Evolutionary conservation across 2,797 vertebrate genomes (phyloP).

Genomic region (Bradypus variegatus): DNA sequence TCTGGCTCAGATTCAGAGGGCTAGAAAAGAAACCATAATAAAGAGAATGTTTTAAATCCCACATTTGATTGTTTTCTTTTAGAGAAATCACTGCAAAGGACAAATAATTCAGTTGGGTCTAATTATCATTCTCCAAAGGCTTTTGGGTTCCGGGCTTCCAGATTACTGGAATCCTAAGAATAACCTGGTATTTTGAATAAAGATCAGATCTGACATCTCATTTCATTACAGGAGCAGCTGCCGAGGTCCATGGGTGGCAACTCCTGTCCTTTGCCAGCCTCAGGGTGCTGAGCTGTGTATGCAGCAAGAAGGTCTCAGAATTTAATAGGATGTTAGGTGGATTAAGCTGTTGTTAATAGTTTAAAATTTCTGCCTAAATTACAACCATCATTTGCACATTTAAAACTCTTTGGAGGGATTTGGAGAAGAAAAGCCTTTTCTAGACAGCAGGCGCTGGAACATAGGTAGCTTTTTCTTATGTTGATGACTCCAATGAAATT

Average conservation of each 20-base stretch:
- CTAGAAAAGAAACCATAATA: neutral
- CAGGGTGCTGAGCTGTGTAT: neutral
- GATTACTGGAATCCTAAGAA: constrained; percentile 36
- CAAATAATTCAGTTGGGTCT: neutral
- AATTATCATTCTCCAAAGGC: neutral
- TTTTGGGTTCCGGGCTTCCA: neutral
- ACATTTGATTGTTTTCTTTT: constrained; percentile 3
- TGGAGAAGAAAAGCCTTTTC: constrained; percentile 21
- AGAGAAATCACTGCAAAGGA: neutral
- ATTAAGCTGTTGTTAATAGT: constrained; percentile 8
- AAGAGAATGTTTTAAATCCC: neutral
- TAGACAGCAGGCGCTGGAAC: constrained; percentile 12
- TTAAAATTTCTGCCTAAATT: constrained; percentile 42
- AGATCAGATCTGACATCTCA: neutral
- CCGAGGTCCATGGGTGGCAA: neutral
- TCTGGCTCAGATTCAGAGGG: neutral
- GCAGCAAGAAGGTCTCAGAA: neutral
- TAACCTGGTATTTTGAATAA: neutral
- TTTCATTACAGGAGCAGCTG: constrained; percentile 21
- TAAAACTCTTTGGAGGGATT: constrained; percentile 55
- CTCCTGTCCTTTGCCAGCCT: neutral
- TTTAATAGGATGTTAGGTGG: constrained; percentile 25
- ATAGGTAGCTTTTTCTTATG: constrained; percentile 52
- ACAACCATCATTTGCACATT: constrained; percentile 42
- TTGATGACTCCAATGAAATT: constrained; percentile 50